Conservation (phyloP, 2,797 vertebrate genomes). For the Buceros bicornis region DNA sequence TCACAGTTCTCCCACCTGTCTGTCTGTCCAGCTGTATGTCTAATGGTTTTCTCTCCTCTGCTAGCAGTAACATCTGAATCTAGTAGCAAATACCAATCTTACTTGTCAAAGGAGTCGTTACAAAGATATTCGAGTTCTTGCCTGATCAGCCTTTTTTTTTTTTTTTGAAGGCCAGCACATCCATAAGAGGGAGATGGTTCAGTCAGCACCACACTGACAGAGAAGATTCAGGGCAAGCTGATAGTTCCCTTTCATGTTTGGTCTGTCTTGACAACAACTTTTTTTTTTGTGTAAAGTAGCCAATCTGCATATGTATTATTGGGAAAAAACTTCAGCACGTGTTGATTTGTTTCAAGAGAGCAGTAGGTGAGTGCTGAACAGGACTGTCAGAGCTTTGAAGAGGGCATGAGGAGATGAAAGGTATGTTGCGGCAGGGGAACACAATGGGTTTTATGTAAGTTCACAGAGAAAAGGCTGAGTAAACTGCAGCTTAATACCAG, state of each 20-base stretch:
- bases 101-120: not conserved
- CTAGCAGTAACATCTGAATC: not conserved
- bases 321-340: not conserved
- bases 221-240: not conserved
- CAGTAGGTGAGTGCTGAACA: not conserved
- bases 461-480: not conserved
- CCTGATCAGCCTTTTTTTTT: not conserved
- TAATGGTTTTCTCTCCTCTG: not conserved
- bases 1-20: not conserved
- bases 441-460: not conserved
- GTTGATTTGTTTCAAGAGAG: not conserved
- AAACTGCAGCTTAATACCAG: not conserved
- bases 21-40: not conserved
- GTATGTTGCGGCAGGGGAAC: not conserved
- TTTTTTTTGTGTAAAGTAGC: not conserved
- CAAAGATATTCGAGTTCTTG: not conserved
- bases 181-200: not conserved
- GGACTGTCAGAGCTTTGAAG: not conserved
- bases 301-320: not conserved
- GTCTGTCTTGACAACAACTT: not conserved
- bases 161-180: not conserved
- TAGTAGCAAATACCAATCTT: not conserved
- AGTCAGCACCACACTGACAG: not conserved
- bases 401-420: not conserved
- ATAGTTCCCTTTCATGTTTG: not conserved